Base-by-base conservation (phyloP, 2,888 invertebrate species). In the Myathropa florea region DNA sequence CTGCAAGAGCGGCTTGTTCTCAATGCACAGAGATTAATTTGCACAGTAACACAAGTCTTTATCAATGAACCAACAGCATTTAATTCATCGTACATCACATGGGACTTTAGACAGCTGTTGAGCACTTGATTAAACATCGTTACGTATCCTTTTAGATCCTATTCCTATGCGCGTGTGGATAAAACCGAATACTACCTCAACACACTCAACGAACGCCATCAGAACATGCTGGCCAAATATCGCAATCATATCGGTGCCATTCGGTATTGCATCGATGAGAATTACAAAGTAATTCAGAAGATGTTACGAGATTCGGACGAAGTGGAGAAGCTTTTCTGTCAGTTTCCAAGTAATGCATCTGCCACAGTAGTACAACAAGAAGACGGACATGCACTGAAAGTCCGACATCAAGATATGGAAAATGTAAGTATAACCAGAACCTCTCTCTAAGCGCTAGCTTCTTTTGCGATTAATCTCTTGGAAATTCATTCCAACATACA, bases 111-210 rank as follows among this genome's bases (percentile, higher is more conserved):
- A 33, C 1, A 10, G 3, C 3, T 33, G 2, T 10, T n/a, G n/a
- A n/a, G n/a, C n/a, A n/a, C n/a, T n/a, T n/a, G n/a, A n/a, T n/a
- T n/a, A n/a, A n/a, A n/a, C n/a, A n/a, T n/a, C 33, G 12, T 76
- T 57, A 57, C 21, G 1, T 3, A 28, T 33, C 14, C 6, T 77
- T 83, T 12, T 93, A 98, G 97, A 92, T 93, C 95, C 86, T 96
- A 97, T 93, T 96, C 97, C 21, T 91, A 97, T 87, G 94, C 95
- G 88, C 94, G 97, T 88, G 95, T 98, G 57, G 95, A 95, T 88
- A 95, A 96, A 91, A 96, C 96, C 0, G 96, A 97, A 91, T 94
- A 94, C 81, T 97, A 96, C 89, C 94, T 97, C 67, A 94, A 95
- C 3, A 95, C 95, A 9, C 93, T 98, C 57, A 96, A 97, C 0